phyloP scores from a whole-genome alignment of 1,140 invertebrate genomes.

The Diorhabda sublineata region DNA sequence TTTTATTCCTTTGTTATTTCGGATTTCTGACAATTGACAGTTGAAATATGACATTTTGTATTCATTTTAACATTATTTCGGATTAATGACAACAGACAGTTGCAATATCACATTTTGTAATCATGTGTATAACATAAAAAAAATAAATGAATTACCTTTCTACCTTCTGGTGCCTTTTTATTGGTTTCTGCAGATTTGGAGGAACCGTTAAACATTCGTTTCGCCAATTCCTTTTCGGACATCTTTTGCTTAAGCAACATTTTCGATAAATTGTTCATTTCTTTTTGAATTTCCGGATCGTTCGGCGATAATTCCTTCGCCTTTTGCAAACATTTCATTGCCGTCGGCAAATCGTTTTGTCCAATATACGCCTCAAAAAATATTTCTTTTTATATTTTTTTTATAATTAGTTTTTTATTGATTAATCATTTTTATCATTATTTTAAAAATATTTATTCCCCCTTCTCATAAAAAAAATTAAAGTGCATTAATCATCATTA shows the following conservation, averaged over 20 bases:
- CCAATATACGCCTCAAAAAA: constrained; percentile 33
- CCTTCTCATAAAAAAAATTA: too few relatives aligned
- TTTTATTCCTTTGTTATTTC: too few relatives aligned
- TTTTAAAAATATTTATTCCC: too few relatives aligned
- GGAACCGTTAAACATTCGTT: constrained; percentile 37
- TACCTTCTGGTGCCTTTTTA: neutral
- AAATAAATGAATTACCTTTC: neutral
- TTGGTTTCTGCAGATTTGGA: neutral
- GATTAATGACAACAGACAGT: too few relatives aligned
- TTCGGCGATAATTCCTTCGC: constrained; percentile 35
- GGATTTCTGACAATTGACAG: too few relatives aligned
- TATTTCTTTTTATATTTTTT: neutral
- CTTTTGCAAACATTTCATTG: constrained; percentile 39
- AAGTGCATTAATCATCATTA: too few relatives aligned
- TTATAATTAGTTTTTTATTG: too few relatives aligned
- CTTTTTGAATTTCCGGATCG: constrained; percentile 37
- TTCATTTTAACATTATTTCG: too few relatives aligned
- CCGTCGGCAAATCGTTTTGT: constrained; percentile 37
- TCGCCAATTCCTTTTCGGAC: constrained; percentile 40
- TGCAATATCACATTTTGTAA: too few relatives aligned
- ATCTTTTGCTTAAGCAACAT: constrained; percentile 40
- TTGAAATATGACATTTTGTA: too few relatives aligned
- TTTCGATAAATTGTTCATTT: constrained; percentile 30
- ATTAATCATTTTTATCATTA: too few relatives aligned
- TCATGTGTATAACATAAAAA: neutral